phyloP scores from a whole-genome alignment of 2,797 vertebrate species.

The Ctenochaetus hawaiiensis region DNA sequence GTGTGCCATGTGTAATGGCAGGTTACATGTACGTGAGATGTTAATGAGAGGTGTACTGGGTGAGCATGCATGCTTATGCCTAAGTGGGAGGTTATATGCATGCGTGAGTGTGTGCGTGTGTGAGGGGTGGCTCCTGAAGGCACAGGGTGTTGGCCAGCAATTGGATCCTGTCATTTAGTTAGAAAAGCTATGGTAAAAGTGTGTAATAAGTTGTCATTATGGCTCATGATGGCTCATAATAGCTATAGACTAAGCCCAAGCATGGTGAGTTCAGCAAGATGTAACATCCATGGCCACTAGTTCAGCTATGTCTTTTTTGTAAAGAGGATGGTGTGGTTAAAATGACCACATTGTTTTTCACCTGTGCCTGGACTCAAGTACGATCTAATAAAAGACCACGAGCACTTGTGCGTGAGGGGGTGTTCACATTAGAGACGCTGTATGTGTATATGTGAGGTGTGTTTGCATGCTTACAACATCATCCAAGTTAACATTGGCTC shows the following conservation, averaged over 20 bases:
- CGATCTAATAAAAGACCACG: not conserved
- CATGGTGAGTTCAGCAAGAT: constrained; percentile 76
- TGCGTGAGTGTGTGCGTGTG: constrained; percentile 54
- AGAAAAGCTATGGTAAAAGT: constrained; percentile 65
- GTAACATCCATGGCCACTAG: constrained; percentile 46
- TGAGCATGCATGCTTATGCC: constrained; percentile 43
- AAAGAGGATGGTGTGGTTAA: constrained; percentile 53
- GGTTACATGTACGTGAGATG: constrained; percentile 57
- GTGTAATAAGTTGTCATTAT: constrained; percentile 71
- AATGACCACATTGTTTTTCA: constrained; percentile 65
- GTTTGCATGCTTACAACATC: constrained; percentile 88
- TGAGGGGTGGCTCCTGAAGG: constrained; percentile 35
- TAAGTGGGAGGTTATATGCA: constrained; percentile 41
- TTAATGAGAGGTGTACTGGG: constrained; percentile 69
- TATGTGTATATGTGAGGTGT: not conserved
- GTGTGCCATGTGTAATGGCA: constrained; percentile 64
- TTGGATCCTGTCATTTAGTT: constrained; percentile 80
- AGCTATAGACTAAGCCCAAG: constrained; percentile 55
- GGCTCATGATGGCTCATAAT: constrained; percentile 62
- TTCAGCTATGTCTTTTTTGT: constrained; percentile 40
- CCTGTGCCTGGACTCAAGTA: constrained; percentile 33
- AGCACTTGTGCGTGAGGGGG: not conserved
- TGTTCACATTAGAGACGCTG: not conserved
- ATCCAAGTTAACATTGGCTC: constrained; percentile 95
- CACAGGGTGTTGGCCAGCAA: constrained; percentile 69